These are phyloP conservation scores for Stegostoma tigrinum DNA, from an alignment of 2,113 vertebrate genomes.

Conservation along the genomic window DNA sequence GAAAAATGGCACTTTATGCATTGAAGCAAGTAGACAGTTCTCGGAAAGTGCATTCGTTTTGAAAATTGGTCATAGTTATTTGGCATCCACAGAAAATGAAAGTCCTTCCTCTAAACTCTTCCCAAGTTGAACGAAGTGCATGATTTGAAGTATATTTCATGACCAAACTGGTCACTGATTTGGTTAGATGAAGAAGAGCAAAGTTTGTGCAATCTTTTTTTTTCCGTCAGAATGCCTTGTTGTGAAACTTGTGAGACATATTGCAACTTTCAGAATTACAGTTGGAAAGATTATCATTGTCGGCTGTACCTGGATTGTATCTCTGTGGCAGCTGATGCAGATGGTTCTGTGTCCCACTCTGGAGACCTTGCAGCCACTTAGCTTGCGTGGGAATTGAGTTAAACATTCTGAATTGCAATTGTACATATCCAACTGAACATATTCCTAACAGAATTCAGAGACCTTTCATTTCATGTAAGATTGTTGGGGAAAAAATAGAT, in stretches of 20 bases:
- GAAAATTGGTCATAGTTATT: neutral
- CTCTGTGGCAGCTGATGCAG: too few relatives aligned
- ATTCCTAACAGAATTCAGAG: neutral
- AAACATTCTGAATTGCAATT: neutral
- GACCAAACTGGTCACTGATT: too few relatives aligned
- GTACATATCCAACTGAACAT: neutral
- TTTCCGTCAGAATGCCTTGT: too few relatives aligned
- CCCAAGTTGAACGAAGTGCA: neutral
- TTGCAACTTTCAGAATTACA: too few relatives aligned
- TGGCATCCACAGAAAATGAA: neutral
- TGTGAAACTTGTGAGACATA: too few relatives aligned
- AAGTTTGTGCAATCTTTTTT: too few relatives aligned
- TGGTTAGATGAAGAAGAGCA: too few relatives aligned
- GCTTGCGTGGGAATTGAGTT: neutral
- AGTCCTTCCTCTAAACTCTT: neutral
- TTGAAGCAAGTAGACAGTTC: neutral
- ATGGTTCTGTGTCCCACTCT: too few relatives aligned
- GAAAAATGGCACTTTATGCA: neutral
- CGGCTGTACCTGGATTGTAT: too few relatives aligned
- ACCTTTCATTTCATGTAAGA: neutral
- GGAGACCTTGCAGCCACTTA: neutral
- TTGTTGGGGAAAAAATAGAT: neutral
- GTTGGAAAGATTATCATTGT: too few relatives aligned
- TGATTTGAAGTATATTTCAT: too few relatives aligned
- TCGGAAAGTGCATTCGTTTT: neutral